phyloP scores from a whole-genome alignment of 2,797 vertebrate species.

The Nyctibius grandis region DNA sequence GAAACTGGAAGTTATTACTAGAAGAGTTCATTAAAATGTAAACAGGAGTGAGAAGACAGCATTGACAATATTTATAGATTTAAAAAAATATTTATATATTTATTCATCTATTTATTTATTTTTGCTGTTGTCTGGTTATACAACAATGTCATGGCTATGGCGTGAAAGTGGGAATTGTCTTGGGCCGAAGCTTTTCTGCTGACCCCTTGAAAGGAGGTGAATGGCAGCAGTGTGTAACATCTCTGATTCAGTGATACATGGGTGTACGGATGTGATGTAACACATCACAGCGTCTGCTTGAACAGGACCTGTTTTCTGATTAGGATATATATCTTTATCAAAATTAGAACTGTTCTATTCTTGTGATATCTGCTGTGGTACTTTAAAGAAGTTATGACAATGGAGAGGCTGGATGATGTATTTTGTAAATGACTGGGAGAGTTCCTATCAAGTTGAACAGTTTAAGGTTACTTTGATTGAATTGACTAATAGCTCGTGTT shows the following conservation, averaged over 20 bases:
- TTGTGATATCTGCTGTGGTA: background rate
- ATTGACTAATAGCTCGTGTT: background rate
- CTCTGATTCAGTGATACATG: background rate
- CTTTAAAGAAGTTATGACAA: background rate
- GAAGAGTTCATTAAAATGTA: conserved; percentile 47
- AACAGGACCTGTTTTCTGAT: background rate
- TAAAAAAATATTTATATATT: background rate
- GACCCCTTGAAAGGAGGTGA: background rate
- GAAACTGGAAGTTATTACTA: conserved; percentile 32
- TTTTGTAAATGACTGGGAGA: background rate
- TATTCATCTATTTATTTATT: background rate
- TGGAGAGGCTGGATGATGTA: background rate
- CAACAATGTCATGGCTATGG: background rate
- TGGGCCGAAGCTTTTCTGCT: background rate
- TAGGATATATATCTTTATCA: background rate
- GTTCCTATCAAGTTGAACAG: background rate
- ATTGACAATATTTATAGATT: background rate
- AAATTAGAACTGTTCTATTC: background rate
- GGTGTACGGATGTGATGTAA: too few species aligned
- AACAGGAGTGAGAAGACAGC: conserved; percentile 13
- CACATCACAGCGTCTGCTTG: background rate
- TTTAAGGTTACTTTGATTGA: background rate
- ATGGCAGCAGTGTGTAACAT: too few species aligned
- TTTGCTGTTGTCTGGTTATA: background rate
- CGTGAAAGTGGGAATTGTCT: background rate